phyloP scores from a whole-genome alignment of 2,888 invertebrate genomes.

The Polyploca ridens region DNA sequence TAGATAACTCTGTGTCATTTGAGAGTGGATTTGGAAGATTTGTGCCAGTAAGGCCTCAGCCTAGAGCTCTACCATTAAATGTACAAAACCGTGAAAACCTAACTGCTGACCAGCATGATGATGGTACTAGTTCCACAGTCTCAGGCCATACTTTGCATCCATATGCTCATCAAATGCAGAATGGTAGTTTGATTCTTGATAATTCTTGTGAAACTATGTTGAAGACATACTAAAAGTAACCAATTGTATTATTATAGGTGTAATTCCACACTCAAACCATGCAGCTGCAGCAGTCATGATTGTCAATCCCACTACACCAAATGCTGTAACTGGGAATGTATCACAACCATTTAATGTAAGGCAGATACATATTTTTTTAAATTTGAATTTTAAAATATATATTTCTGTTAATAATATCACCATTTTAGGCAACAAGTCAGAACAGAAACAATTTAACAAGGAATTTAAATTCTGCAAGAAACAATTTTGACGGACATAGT shows the following conservation, averaged over 20 bases:
- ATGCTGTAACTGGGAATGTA: slow-evolving; percentile 73
- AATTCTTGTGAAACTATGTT: neutral
- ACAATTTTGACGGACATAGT: slow-evolving; percentile 68
- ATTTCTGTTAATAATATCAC: neutral
- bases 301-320: slow-evolving; percentile 81
- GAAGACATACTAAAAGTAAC: neutral
- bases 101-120: slow-evolving; percentile 68
- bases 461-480: slow-evolving; percentile 74
- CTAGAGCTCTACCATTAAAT: slow-evolving; percentile 72
- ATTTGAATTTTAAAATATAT: no score
- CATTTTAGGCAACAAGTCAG: slow-evolving; percentile 70
- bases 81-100: slow-evolving; percentile 75
- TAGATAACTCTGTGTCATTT: slow-evolving; percentile 75
- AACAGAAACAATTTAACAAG: slow-evolving; percentile 77
- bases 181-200: slow-evolving; percentile 58
- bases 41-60: slow-evolving; percentile 81
- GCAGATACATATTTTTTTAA: slow-evolving; percentile 17
- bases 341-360: slow-evolving; percentile 77
- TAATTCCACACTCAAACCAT: slow-evolving; percentile 79
- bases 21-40: slow-evolving; percentile 81
- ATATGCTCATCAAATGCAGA: slow-evolving; percentile 78
- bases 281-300: slow-evolving; percentile 82
- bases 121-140: slow-evolving; percentile 62
- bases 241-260: slow-evolving; percentile 50
- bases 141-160: slow-evolving; percentile 73